Percentiles rank a stretch among this genome's conserved stretches.
phyloP scores from a whole-genome alignment of 2,113 vertebrate species.

The Thomomys bottae region DNA sequence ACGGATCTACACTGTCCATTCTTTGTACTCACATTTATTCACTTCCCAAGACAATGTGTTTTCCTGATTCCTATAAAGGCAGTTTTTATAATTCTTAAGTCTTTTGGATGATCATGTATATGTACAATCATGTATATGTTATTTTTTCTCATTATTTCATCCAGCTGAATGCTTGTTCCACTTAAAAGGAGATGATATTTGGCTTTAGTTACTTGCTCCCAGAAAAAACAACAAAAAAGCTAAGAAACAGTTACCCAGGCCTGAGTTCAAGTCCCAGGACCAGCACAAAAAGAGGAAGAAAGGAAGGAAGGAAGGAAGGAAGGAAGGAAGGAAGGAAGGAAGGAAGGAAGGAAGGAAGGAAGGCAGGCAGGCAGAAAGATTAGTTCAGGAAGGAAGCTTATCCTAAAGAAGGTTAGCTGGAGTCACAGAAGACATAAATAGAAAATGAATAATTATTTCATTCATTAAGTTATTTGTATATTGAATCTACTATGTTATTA shows the following conservation, averaged over 20 bases:
- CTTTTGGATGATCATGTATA: background rate
- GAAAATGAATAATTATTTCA: background rate
- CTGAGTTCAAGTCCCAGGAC: too few relatives aligned
- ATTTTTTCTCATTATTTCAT: background rate
- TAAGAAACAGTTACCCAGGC: too few relatives aligned
- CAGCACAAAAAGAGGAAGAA: too few relatives aligned
- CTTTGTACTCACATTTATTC: background rate
- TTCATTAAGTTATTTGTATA: background rate
- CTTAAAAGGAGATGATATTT: background rate
- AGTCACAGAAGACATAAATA: background rate
- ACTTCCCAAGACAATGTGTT: background rate
- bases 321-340: too few relatives aligned
- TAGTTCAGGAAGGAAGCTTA: background rate
- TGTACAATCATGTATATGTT: background rate
- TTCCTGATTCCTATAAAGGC: background rate
- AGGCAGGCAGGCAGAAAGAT: too few relatives aligned
- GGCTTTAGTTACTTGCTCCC: background rate
- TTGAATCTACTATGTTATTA: background rate
- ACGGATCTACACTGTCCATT: background rate
- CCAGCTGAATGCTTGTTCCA: background rate
- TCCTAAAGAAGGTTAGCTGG: background rate
- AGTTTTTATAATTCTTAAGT: background rate
- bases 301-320: too few relatives aligned
- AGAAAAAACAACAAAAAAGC: too few relatives aligned
- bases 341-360: too few relatives aligned